Percentiles rank a stretch among this genome's conserved stretches.
These are phyloP conservation scores for Drosophila takahashii DNA, from an alignment of 1,140 invertebrate species.

Conservation along the genomic window DNA sequence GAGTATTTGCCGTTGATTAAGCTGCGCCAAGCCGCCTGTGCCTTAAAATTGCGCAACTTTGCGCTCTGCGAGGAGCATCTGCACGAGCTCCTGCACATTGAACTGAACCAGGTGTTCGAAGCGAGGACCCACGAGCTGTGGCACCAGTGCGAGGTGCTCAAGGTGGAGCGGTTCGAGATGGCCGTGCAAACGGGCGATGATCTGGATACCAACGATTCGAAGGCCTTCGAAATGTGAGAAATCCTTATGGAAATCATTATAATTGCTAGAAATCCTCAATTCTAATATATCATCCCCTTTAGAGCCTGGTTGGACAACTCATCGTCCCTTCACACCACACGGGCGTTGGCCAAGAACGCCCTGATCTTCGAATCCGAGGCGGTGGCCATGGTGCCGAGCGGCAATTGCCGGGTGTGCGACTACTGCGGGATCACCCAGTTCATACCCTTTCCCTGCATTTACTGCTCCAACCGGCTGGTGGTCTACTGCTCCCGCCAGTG, in stretches of 20 bases:
- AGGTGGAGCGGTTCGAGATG: slow-evolving; percentile 69
- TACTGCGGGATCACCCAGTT: slow-evolving; percentile 67
- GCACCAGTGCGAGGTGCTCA: slow-evolving; percentile 69
- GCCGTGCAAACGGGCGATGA: slow-evolving; percentile 67
- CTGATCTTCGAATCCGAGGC: slow-evolving; percentile 64
- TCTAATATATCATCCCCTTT: background rate
- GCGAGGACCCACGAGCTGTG: slow-evolving; percentile 67
- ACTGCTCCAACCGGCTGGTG: slow-evolving; percentile 69
- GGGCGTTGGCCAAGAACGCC: slow-evolving; percentile 52
- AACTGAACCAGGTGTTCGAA: slow-evolving; percentile 73
- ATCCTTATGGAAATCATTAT: fast-evolving
- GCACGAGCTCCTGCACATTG: slow-evolving; percentile 69
- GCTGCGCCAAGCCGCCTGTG: slow-evolving; percentile 76
- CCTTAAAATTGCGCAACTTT: slow-evolving; percentile 76
- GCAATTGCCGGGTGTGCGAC: slow-evolving; percentile 63
- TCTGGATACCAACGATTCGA: slow-evolving; percentile 52
- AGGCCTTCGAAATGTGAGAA: slow-evolving; percentile 68
- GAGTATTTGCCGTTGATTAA: slow-evolving; percentile 70
- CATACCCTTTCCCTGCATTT: slow-evolving; percentile 70
- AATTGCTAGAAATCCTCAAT: background rate
- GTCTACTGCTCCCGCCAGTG: slow-evolving; percentile 69
- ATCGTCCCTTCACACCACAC: slow-evolving; percentile 54
- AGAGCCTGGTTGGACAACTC: slow-evolving; percentile 65
- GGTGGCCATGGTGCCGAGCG: slow-evolving; percentile 64
- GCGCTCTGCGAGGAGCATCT: slow-evolving; percentile 67